Evolutionary conservation across 2,888 invertebrate genomes (phyloP).

Genomic region (Synergus laeviventris): DNA sequence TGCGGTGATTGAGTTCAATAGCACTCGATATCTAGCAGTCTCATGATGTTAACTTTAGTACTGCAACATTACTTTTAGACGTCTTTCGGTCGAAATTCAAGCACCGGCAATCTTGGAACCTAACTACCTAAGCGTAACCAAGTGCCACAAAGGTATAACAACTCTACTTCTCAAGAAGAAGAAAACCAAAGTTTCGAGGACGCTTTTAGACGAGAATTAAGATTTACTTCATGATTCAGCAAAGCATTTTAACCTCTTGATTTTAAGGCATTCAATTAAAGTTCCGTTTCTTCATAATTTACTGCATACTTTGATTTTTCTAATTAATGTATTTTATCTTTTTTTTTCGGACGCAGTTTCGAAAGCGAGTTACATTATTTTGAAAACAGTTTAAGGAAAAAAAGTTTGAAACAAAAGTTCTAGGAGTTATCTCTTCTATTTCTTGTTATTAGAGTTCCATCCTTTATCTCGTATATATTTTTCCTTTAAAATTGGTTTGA

Average conservation of each 20-base stretch:
- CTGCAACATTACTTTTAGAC: constrained; percentile 23
- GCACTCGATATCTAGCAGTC: constrained; percentile 19
- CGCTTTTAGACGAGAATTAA: constrained; percentile 19
- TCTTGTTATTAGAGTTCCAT: too few relatives aligned
- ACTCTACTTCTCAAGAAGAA: constrained; percentile 26
- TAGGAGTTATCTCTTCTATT: too few relatives aligned
- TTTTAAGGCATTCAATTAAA: background rate
- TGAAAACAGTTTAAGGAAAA: too few relatives aligned
- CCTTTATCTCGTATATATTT: too few relatives aligned
- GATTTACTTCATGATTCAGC: constrained; percentile 26
- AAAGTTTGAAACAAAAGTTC: too few relatives aligned
- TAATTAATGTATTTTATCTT: background rate
- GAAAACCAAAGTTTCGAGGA: constrained; percentile 33
- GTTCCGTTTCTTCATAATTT: background rate
- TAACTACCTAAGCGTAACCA: constrained; percentile 65
- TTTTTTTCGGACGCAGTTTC: too few relatives aligned
- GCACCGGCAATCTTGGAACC: constrained; percentile 46
- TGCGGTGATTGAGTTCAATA: background rate
- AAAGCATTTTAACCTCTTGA: constrained; percentile 18
- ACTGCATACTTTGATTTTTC: background rate
- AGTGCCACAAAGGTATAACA: constrained; percentile 53
- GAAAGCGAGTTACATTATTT: too few relatives aligned
- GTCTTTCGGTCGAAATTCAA: constrained; percentile 42
- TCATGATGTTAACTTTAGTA: constrained; percentile 12
- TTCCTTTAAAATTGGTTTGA: too few relatives aligned